Conservation (phyloP, 2,113 vertebrate species). For the Notarius quadriscutis region DNA sequence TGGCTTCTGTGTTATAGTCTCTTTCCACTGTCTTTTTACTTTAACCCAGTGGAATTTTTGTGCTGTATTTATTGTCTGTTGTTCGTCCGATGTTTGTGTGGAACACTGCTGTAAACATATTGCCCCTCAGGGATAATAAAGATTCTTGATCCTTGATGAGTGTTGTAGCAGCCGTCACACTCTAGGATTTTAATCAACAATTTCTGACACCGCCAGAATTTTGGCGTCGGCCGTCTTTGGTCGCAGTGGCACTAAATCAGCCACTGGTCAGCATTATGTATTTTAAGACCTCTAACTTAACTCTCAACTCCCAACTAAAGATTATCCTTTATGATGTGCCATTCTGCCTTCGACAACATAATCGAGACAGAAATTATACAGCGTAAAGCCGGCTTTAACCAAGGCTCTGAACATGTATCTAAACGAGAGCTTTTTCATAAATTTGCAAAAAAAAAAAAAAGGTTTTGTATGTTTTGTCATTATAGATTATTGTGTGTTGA, state of each 20-base stretch:
- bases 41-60: too few species aligned
- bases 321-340: background rate
- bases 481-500: background rate
- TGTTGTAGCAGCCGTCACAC: background rate
- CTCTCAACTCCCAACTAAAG: background rate
- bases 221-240: background rate
- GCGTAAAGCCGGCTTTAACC: background rate
- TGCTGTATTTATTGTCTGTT: too few species aligned
- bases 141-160: background rate
- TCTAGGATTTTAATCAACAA: background rate
- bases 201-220: background rate
- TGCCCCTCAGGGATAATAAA: too few species aligned
- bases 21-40: too few species aligned
- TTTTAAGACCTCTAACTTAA: too few species aligned
- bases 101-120: too few species aligned
- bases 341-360: background rate
- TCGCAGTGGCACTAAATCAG: background rate
- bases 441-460: background rate
- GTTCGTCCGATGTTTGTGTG: too few species aligned
- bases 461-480: background rate
- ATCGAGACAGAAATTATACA: background rate
- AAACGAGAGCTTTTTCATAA: background rate
- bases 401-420: background rate
- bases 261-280: background rate
- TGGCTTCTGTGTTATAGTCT: background rate